phyloP scores from a whole-genome alignment of 2,888 invertebrate genomes.

The Megalurothrips usitatus region DNA sequence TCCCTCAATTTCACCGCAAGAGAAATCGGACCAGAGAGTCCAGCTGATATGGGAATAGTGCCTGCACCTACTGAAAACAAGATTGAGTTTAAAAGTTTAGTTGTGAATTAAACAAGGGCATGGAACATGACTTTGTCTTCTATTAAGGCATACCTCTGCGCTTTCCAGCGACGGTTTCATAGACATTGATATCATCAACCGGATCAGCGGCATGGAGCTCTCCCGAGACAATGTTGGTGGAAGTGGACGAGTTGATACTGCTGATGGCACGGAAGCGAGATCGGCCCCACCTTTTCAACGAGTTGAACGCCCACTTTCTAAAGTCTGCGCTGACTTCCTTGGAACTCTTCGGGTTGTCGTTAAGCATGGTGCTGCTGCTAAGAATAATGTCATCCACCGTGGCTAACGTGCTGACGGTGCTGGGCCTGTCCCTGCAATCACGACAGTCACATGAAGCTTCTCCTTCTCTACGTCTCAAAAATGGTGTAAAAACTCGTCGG shows the following conservation, averaged over 20 bases:
- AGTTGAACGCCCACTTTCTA: slow-evolving; percentile 69
- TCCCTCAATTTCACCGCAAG: slow-evolving; percentile 70
- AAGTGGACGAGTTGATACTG: slow-evolving; percentile 49
- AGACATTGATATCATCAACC: slow-evolving; percentile 56
- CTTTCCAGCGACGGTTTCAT: slow-evolving; percentile 62
- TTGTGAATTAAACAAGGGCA: slow-evolving; percentile 55
- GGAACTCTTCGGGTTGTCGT: not conserved
- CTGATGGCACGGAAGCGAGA: slow-evolving; percentile 68
- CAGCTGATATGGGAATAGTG: slow-evolving; percentile 51
- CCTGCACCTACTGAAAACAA: slow-evolving; percentile 50
- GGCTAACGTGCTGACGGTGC: slow-evolving; percentile 42
- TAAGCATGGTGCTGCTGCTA: slow-evolving; percentile 43
- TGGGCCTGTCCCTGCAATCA: slow-evolving; percentile 54
- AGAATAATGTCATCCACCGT: slow-evolving; percentile 43
- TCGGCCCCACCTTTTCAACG: slow-evolving; percentile 79
- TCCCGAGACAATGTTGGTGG: slow-evolving; percentile 47
- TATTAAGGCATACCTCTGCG: slow-evolving; percentile 65
- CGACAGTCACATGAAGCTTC: not conserved
- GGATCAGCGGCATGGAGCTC: slow-evolving; percentile 48
- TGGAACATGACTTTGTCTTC: slow-evolving; percentile 52
- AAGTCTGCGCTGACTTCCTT: slow-evolving; percentile 21
- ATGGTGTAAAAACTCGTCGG: no score
- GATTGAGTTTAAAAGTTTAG: not conserved
- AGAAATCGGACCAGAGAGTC: slow-evolving; percentile 54
- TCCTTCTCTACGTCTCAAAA: no score